Evolutionary conservation across 92 coral and sea anemone species (phyloP), one percentile per base, ranked within the genome.

Genomic region (Bergia sp.): DNA sequence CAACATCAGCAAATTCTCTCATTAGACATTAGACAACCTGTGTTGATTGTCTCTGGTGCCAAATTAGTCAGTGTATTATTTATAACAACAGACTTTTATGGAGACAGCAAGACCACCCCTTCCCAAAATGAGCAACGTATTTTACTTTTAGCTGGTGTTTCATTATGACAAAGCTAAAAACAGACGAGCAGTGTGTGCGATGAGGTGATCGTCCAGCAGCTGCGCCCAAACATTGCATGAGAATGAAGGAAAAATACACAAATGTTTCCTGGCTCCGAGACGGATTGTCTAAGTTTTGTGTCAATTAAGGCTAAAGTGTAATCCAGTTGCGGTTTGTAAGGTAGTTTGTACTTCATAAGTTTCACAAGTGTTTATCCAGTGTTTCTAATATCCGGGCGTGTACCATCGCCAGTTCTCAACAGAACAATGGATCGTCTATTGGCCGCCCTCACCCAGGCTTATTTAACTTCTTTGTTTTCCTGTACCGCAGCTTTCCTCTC

Each of bases 191-290:
- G 29, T 16, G 29, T 61, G 29, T 29, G 29, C 29, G 29, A 29
- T 29, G 29, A 29, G 29, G 29, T 29, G 23, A 13, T 20, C 23
- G 69, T 61, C 23, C 21, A 61, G 69, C 69, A 61, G 69, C 69
- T 61, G 69, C 20, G 7, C 69, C 69, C n/a, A 20, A 61, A 61
- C n/a, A 61, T 21, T 61, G 69, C 69, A 16, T 16, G 69, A 21
- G 69, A 21, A 61, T 61, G 69, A 6, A 13, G 69, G 69, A 61
- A 61, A 6, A 61, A 16, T 21, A 5, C 58, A 53, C 5, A 18
- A 61, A 12, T 76, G 23, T 76, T 76, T 76, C 80, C 80, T 76
- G 80, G 37, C 47, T 76, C 80, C 47, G 47, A 76, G 80, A 76
- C 80, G 23, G 50, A 76, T 38, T 76, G 80, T 76, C 80, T 76